These are phyloP conservation scores for Stenotaenia linearis DNA, from an alignment of 2,888 invertebrate genomes.

Conservation along the genomic window DNA sequence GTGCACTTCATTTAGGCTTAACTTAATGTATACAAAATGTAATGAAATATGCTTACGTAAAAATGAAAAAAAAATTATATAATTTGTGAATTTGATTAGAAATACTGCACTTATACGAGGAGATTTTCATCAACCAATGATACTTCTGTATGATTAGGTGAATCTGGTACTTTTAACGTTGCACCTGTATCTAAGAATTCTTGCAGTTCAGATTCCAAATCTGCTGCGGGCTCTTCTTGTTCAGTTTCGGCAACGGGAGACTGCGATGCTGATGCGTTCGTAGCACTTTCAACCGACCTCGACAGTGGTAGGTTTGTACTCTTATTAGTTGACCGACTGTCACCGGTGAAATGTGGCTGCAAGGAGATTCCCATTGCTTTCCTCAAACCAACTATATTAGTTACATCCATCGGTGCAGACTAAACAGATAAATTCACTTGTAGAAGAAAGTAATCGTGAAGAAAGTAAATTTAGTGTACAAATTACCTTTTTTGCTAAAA, in stretches of 20 bases:
- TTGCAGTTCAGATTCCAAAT: conserved; percentile 36
- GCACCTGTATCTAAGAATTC: conserved; percentile 36
- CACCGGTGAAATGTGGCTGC: conserved; percentile 6
- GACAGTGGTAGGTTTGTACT: not conserved
- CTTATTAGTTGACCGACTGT: not conserved
- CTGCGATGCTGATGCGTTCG: not conserved
- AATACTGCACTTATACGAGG: not conserved
- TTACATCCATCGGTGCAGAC: conserved; percentile 64
- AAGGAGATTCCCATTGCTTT: conserved; percentile 45
- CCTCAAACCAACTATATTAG: conserved; percentile 60
- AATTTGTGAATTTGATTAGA: not conserved
- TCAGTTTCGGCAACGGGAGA: not conserved
- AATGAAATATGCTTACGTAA: not conserved
- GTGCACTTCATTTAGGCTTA: not conserved
- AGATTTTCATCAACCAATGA: conserved; percentile 31
- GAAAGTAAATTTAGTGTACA: too few species aligned
- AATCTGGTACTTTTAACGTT: conserved; percentile 27
- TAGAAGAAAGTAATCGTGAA: too few species aligned
- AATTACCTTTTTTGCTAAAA: conserved; percentile 61
- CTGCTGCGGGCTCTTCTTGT: conserved; percentile 31
- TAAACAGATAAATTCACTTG: not conserved
- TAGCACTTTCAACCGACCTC: not conserved
- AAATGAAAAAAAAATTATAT: not conserved
- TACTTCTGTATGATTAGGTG: conserved; percentile 30
- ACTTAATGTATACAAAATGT: not conserved